phyloP scores from a whole-genome alignment of 2,888 invertebrate species.

The Lasius fuliginosus region DNA sequence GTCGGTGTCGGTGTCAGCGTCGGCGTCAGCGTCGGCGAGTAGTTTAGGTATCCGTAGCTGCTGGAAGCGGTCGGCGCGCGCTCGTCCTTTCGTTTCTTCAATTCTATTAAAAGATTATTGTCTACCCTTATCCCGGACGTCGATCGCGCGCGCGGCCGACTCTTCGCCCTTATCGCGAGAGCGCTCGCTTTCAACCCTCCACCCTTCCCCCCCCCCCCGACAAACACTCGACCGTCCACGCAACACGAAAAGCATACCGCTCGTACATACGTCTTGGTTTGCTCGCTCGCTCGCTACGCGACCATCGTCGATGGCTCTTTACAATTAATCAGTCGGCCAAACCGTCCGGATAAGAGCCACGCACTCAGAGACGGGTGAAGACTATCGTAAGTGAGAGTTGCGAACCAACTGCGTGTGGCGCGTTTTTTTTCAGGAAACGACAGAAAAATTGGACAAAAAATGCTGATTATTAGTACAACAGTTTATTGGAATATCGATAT shows the following conservation, averaged over 20 bases:
- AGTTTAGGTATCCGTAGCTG: slow-evolving; percentile 1
- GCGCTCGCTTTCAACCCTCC: neutral
- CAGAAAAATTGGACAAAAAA: neutral
- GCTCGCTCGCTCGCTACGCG: neutral
- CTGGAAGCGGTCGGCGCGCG: neutral
- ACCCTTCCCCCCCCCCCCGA: neutral
- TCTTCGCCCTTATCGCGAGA: slow-evolving; percentile 27
- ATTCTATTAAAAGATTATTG: slow-evolving; percentile 43
- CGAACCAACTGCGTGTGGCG: neutral
- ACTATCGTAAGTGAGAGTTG: neutral
- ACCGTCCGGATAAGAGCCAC: slow-evolving; percentile 39
- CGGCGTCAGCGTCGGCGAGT: neutral
- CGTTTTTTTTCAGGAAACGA: neutral
- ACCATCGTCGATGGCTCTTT: slow-evolving; percentile 57
- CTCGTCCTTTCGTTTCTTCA: slow-evolving; percentile 29
- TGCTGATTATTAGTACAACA: neutral
- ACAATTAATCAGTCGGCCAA: slow-evolving; percentile 43
- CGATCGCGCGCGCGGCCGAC: neutral
- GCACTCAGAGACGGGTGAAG: slow-evolving; percentile 43
- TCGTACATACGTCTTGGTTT: slow-evolving; percentile 35
- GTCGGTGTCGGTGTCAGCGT: neutral
- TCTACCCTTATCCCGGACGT: slow-evolving; percentile 11
- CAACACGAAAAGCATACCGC: slow-evolving; percentile 20
- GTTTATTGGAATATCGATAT: neutral
- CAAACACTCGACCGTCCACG: slow-evolving; percentile 7